Base-by-base conservation (phyloP, 1,140 invertebrate species). In the Latrodectus geometricus region DNA sequence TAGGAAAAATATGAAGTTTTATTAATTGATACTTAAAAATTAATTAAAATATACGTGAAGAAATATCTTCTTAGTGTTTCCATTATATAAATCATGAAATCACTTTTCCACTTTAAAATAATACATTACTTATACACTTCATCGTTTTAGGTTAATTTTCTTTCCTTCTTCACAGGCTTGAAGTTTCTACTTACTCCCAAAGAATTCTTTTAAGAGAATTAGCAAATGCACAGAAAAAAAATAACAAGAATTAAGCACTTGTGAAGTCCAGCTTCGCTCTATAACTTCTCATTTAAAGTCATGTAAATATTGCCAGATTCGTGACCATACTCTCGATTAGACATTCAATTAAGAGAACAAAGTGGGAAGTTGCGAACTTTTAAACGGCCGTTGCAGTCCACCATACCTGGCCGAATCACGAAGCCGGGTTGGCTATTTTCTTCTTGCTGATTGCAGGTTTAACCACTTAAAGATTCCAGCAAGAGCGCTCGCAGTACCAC, bases 321-420 rank as follows among this genome's bases (percentile, higher is more conserved):
- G 15, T 74, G 56, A 83, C 50, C 70, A 83, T 69, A 73, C n/a
- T 70, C 54, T 52, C 70, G 70, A 65, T 83, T 83, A 74, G 80
- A 83, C 80, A 74, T 83, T 83, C 80, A 83, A 83, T 83, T 83
- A 83, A 74, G 80, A 23, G 72, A 74, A 65, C 52, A 49, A 83
- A 83, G 80, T 83, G 80, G 66, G 56, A 70, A 83, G 52, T 83
- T 70, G 66, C 54, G 35, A 74, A 82, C 80, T 82, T 82, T n/a
- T 83, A 83, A 83, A 83, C 80, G 35, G 80, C 69, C 74, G 23
- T 54, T 72, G 65, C 70, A 49, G 20, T 20, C 14, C 12, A 73
- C 23, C 14, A 35, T 49, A 23, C 3, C n/a, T 23, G 21, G 14
- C 49, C 68, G 49, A 83, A 83, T 83, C 80, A 74, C 80, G 80